Base-by-base conservation (phyloP, 2,888 invertebrate species). In the Uropetala carovei region DNA sequence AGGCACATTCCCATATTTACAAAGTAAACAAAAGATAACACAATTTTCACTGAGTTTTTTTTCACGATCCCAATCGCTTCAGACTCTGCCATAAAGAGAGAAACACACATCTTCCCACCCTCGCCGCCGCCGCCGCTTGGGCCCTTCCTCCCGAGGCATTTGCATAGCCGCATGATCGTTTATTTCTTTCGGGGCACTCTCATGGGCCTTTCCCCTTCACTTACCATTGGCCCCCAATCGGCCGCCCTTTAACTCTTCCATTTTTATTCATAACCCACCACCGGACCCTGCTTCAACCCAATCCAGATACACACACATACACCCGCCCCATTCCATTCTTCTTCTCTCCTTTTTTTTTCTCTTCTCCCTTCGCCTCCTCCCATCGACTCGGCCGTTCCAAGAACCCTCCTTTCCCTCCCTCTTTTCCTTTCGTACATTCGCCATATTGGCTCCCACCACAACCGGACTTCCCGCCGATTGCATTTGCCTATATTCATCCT, bases 401-500 rank as follows among this genome's bases (percentile, higher is more conserved):
- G 43, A 43, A 43, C 43, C 14, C n/a, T 64, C 64, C 64, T 14
- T 3, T 16, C n/a, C 18, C 18, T 22, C 68, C 68, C 18, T n/a
- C n/a, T 4, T 18, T 68, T 5, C 68, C 68, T 0, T 68, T 64
- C 43, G 43, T 83, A 11, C 30, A 59, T 86, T 86, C 60, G 86
- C 86, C 86, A 86, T 86, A 86, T 86, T 60, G 86, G 86, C 86
- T 86, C 60, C 60, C 86, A 64, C 86, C 59, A 85, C 85, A 43
- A 43, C 43, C 43, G 64, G 64, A 64, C 14, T 64, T 64, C 64
- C 68, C 68, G 18, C 60, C 89, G 43, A 89, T 89, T 89, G 89
- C 89, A 89, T 68, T 89, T 64, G 64, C 68, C 89, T 89, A 60
- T 89, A 89, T 89, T 89, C 89, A 68, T 27, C 75, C 75, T 75